Evolutionary conservation across 2,797 vertebrate genomes (phyloP).

Genomic region (Aldrovandia affinis): DNA sequence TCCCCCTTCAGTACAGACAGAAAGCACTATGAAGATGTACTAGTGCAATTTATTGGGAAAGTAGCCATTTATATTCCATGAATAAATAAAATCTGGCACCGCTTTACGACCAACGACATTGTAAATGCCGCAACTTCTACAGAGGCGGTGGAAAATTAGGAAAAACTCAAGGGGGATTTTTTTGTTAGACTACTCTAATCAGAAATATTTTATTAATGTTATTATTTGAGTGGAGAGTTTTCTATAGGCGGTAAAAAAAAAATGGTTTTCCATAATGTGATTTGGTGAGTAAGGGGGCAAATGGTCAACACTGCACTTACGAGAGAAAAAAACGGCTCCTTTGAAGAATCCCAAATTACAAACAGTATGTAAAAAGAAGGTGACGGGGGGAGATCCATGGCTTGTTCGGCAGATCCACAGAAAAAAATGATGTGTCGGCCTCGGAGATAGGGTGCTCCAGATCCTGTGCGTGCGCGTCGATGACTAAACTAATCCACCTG

Average conservation of each 20-base stretch:
- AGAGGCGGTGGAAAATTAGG: background rate
- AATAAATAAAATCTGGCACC: background rate
- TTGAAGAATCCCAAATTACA: background rate
- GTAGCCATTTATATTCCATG: background rate
- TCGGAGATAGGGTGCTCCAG: background rate
- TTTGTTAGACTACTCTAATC: background rate
- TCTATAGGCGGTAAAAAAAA: background rate
- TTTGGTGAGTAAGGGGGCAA: background rate
- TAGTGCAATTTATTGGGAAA: background rate
- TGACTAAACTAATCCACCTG: conserved; percentile 57
- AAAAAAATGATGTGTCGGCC: background rate
- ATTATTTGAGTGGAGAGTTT: background rate
- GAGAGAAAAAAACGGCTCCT: background rate
- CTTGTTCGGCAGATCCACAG: background rate
- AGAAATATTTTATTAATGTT: background rate
- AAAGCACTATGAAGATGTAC: background rate
- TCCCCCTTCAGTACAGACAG: background rate
- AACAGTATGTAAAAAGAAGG: background rate
- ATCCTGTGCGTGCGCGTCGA: conserved; percentile 31
- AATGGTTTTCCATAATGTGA: background rate
- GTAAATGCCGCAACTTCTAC: background rate
- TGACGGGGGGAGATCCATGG: no score
- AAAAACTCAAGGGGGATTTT: background rate
- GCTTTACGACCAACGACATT: background rate
- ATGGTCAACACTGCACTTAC: background rate